Evolutionary conservation across 2,888 invertebrate genomes (phyloP).

Genomic region (Napeogenes inachia): DNA sequence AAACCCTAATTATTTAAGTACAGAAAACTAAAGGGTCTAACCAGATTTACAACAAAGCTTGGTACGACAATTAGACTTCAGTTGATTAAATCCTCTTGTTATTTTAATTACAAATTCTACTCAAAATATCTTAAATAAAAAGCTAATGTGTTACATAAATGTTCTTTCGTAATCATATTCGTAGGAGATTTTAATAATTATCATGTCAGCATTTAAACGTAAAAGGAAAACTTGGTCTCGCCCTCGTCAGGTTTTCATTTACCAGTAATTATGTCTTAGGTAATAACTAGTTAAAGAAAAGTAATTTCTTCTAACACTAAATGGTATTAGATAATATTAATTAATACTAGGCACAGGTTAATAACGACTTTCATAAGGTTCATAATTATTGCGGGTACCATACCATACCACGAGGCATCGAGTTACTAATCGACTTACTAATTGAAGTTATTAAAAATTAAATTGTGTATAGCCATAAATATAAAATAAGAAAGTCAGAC

Average conservation of each 20-base stretch:
- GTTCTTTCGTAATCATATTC: background rate
- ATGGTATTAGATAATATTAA: background rate
- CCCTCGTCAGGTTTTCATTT: background rate
- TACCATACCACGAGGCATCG: background rate
- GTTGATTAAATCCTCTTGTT: background rate
- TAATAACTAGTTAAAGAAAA: background rate
- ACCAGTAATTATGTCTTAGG: background rate
- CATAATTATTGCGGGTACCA: no score
- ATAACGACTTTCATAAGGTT: background rate
- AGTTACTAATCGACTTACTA: background rate
- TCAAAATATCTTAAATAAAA: background rate
- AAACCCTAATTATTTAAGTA: no score
- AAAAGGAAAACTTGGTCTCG: background rate
- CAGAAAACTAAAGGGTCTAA: no score
- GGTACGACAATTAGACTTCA: no score
- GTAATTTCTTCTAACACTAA: background rate
- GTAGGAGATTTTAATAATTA: background rate
- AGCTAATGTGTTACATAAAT: background rate
- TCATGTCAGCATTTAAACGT: background rate
- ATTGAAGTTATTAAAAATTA: constrained; percentile 3
- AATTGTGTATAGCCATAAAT: background rate
- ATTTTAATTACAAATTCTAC: background rate
- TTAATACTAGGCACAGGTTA: background rate
- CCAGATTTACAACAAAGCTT: no score
- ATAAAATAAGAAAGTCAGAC: constrained; percentile 31